Base-by-base conservation (phyloP, 2,888 invertebrate genomes). In the Noctua janthina region DNA sequence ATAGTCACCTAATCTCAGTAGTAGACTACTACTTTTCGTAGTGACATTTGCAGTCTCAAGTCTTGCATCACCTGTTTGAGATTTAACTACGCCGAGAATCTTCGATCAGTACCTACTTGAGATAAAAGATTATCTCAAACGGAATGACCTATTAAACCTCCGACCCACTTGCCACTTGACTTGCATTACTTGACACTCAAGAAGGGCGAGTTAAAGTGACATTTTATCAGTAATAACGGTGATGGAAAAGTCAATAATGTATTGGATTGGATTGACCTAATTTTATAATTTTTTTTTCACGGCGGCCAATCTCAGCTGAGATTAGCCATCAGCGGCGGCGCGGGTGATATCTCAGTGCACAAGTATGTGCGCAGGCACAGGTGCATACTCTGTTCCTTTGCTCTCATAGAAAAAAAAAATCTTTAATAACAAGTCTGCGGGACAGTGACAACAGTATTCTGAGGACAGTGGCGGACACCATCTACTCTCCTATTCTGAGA, bases 121-220 rank as follows among this genome's bases (percentile, higher is more conserved):
- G 72, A 43, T 72, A 72, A 43, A 59, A 7, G 17, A 59, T 13
- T 59, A 72, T 72, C 56, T 59, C 56, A 72, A 72, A 59, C n/a
- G 72, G 56, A 72, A 29, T 59, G 56, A 59, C 56, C 56, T 59
- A 2, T 5, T 54, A 15, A 15, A 54, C 35, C 51, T 71, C 3
- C 17, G n/a, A 59, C 11, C 35, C 20, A 54, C n/a, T 72, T 29
- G 23, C 20, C 72, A 72, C 56, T 43, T 56, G 4, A 59, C 17
- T 72, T 1, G 43, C 11, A 20, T 7, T 10, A 39, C n/a, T 29
- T 17, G 8, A 1, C 46, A 68, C 13, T n/a, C 1, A 46, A 15
- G 23, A 67, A 2, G n/a, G 11, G 66, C 20, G 0, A 23, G 43
- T n/a, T 23, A 67, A 13, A 43, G 13, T 43, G 43, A 15, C 43